These are phyloP conservation scores for Chromoteleia sp. DNA, from an alignment of 2,888 invertebrate species.

Conservation along the genomic window DNA sequence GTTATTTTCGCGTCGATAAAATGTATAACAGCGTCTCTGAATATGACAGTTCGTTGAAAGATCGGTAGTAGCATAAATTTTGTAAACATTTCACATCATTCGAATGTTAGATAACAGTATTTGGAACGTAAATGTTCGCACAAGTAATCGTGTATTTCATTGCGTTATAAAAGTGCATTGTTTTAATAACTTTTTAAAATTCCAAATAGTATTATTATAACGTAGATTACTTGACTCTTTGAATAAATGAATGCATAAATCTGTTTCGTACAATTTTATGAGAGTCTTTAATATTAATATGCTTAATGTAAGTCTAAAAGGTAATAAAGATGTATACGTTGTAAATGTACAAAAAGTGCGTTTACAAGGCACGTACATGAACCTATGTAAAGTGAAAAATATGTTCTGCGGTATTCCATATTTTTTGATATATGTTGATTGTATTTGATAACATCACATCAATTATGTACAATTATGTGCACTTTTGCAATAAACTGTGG, in stretches of 20 bases:
- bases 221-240: background rate
- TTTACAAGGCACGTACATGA: slow-evolving; percentile 24
- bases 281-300: slow-evolving; percentile 25
- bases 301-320: slow-evolving; percentile 10
- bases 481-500: slow-evolving; percentile 49
- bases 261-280: background rate
- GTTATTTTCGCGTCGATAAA: slow-evolving; percentile 21
- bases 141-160: background rate
- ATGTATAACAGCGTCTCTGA: slow-evolving; percentile 20
- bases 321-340: slow-evolving; percentile 29
- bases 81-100: background rate
- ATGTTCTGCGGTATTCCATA: slow-evolving; percentile 38
- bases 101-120: slow-evolving; percentile 11
- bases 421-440: slow-evolving; percentile 55
- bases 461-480: slow-evolving; percentile 56
- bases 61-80: slow-evolving; percentile 22
- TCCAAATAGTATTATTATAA: background rate
- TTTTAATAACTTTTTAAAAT: background rate
- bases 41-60: slow-evolving; percentile 17
- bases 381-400: slow-evolving; percentile 42
- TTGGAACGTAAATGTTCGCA: background rate
- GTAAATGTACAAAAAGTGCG: slow-evolving; percentile 22
- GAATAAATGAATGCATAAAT: slow-evolving; percentile 3
- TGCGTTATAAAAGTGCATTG: background rate
- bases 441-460: slow-evolving; percentile 48